Percentiles rank a stretch among this genome's conserved stretches.
These are phyloP conservation scores for Andrena camellia DNA, from an alignment of 2,888 invertebrate species.

Conservation along the genomic window DNA sequence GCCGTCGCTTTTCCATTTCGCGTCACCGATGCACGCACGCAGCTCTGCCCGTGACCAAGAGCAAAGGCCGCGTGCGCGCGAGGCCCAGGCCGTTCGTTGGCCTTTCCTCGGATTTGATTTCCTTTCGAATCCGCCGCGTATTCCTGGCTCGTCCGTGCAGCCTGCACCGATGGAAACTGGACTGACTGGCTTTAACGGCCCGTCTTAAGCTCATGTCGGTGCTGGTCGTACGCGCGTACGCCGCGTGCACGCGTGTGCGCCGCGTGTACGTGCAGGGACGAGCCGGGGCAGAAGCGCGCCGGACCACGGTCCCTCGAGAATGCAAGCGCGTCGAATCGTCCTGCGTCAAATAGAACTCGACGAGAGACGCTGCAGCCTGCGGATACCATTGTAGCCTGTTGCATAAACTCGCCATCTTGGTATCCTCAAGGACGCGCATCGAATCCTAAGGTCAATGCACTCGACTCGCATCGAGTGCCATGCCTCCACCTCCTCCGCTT, in stretches of 20 bases:
- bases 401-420: conserved; percentile 82
- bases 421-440: conserved; percentile 82
- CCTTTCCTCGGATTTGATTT: conserved; percentile 76
- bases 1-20: conserved; percentile 45
- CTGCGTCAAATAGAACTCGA: conserved; percentile 76
- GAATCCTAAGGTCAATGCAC: conserved; percentile 82
- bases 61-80: conserved; percentile 16
- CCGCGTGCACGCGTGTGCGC: conserved; percentile 33
- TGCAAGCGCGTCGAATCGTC: conserved; percentile 74
- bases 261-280: conserved; percentile 18
- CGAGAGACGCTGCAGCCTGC: conserved; percentile 61
- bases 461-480: conserved; percentile 70
- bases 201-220: conserved; percentile 68
- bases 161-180: conserved; percentile 75
- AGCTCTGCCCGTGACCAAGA: background rate
- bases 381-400: conserved; percentile 78
- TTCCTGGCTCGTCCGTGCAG: conserved; percentile 69
- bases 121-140: conserved; percentile 72
- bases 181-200: conserved; percentile 79
- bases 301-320: conserved; percentile 67
- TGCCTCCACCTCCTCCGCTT: conserved; percentile 60
- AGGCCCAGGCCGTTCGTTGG: conserved; percentile 71
- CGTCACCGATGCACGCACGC: conserved; percentile 1
- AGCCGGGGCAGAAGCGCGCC: conserved; percentile 3
- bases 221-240: conserved; percentile 57